Conservation (phyloP, 2,113 vertebrate species). For the Myiozetetes cayanensis region DNA sequence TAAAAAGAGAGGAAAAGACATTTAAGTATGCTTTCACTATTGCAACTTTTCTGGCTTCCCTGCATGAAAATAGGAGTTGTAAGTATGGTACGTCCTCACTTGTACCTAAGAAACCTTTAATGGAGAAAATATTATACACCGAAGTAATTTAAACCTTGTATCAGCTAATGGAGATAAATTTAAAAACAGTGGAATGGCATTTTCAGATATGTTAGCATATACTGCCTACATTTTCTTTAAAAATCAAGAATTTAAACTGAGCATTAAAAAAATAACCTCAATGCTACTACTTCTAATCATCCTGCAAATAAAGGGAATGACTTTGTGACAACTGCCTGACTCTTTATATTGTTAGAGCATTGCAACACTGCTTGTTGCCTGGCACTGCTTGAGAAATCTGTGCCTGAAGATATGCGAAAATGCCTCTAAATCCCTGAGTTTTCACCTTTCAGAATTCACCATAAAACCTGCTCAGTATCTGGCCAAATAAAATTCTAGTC, state of each 20-base stretch:
- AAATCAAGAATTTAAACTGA: background rate
- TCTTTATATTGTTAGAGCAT: background rate
- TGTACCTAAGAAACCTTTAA: background rate
- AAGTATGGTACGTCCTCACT: background rate
- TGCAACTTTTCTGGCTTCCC: background rate
- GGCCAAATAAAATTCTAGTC: background rate
- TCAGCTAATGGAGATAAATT: background rate
- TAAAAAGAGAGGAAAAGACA: conserved; percentile 50
- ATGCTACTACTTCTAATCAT: background rate
- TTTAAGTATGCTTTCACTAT: background rate
- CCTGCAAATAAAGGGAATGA: background rate
- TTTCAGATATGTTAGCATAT: background rate
- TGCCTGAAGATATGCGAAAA: background rate
- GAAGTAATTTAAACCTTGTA: background rate
- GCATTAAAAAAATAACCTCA: background rate
- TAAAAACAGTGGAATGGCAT: background rate
- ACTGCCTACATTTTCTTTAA: background rate
- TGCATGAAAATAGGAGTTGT: background rate
- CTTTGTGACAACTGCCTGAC: background rate
- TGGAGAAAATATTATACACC: background rate
- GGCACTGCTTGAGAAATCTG: background rate
- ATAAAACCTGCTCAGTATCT: background rate
- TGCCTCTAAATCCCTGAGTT: background rate
- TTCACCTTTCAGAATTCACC: background rate
- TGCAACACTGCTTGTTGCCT: background rate